A percentile compares a stretch with the other conserved stretches of the same genome.
These are phyloP conservation scores for Ormyrus pomaceus DNA, from an alignment of 2,888 invertebrate genomes.

Conservation along the genomic window DNA sequence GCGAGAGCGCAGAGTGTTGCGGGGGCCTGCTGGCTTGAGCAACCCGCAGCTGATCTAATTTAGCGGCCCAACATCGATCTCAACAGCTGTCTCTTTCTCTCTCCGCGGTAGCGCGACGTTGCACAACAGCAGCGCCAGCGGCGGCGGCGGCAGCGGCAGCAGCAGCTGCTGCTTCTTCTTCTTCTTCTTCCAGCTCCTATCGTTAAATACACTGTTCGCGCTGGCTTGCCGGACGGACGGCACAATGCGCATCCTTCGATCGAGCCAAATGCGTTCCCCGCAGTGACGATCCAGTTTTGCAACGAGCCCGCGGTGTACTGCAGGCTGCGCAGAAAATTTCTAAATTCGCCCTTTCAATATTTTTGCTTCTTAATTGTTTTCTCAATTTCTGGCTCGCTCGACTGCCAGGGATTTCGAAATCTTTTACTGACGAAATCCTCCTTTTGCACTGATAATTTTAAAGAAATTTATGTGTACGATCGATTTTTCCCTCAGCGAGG, in stretches of 20 bases:
- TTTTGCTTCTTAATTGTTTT: too few species aligned
- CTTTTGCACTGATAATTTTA: too few species aligned
- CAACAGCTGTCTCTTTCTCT: slow-evolving; percentile 61
- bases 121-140: neutral
- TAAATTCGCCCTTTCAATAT: too few species aligned
- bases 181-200: neutral
- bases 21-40: slow-evolving; percentile 59
- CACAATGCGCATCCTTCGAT: slow-evolving; percentile 32
- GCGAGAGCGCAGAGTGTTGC: neutral
- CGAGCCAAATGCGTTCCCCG: slow-evolving; percentile 8
- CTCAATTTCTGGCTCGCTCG: too few species aligned
- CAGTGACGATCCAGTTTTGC: slow-evolving; percentile 15
- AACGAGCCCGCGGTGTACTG: slow-evolving; percentile 1
- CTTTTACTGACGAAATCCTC: too few species aligned
- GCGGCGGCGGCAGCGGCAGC: neutral
- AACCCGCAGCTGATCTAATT: slow-evolving; percentile 73
- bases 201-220: slow-evolving; percentile 11
- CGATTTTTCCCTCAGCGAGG: too few species aligned
- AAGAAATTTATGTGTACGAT: too few species aligned
- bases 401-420: too few species aligned
- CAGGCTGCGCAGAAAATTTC: neutral
- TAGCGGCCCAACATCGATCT: slow-evolving; percentile 72
- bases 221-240: neutral
- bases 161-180: too few species aligned
- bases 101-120: neutral